phyloP scores from a whole-genome alignment of 2,113 vertebrate genomes.

The Gorsachius goisagi region DNA sequence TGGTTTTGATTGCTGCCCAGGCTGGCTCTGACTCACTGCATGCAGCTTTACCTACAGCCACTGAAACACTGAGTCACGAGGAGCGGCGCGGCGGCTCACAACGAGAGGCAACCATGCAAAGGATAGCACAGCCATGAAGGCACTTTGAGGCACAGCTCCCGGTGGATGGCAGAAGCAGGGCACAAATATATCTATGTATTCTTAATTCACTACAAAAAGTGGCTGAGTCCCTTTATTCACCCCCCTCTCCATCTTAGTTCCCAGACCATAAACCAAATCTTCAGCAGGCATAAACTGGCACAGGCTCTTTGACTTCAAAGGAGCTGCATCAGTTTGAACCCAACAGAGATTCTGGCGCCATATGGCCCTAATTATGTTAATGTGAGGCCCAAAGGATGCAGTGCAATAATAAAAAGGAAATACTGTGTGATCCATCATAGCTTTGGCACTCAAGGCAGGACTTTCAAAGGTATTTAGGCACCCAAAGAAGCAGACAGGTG shows the following conservation, averaged over 20 bases:
- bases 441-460: conserved; percentile 47
- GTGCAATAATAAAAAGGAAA: conserved; percentile 61
- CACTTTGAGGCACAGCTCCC: not conserved
- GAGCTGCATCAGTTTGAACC: conserved; percentile 27
- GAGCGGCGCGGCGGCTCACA: not conserved
- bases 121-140: not conserved
- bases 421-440: conserved; percentile 54
- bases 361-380: conserved; percentile 64
- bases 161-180: not conserved
- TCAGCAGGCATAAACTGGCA: conserved; percentile 57
- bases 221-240: not conserved
- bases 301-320: conserved; percentile 57
- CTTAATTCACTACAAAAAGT: conserved; percentile 36
- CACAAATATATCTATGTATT: not conserved
- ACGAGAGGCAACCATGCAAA: not conserved
- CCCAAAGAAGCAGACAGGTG: conserved; percentile 50
- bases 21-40: not conserved
- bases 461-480: conserved; percentile 59
- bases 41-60: not conserved
- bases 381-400: conserved; percentile 62
- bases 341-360: conserved; percentile 27
- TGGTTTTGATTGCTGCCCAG: not conserved
- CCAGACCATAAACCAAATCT: conserved; percentile 56
- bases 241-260: not conserved
- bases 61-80: not conserved